Evolutionary conservation across 1,140 invertebrate species (phyloP).

Genomic region (Drosophila gunungcola): DNA sequence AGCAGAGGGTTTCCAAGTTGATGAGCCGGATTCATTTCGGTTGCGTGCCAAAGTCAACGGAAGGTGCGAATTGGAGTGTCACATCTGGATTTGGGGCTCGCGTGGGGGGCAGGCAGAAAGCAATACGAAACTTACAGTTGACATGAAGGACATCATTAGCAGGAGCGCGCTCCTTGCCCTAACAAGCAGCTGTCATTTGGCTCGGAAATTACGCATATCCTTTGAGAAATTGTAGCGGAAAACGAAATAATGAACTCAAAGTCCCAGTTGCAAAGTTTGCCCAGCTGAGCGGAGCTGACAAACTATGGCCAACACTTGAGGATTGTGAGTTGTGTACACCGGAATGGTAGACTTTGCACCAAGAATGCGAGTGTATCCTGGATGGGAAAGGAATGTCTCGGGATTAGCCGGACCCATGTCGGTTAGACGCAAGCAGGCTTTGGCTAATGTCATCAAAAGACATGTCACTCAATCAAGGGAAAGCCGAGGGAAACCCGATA

Average conservation of each 20-base stretch:
- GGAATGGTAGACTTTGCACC: conserved; percentile 24
- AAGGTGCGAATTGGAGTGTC: conserved; percentile 39
- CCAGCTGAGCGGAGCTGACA: conserved; percentile 38
- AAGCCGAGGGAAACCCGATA: conserved; percentile 25
- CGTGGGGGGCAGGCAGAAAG: conserved; percentile 25
- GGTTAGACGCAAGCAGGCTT: conserved; percentile 57
- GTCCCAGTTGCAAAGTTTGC: conserved; percentile 40
- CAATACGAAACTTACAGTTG: conserved; percentile 42
- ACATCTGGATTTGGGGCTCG: background rate
- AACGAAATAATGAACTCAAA: conserved; percentile 63
- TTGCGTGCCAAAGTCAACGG: conserved; percentile 49
- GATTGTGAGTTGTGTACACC: conserved; percentile 9
- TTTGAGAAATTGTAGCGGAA: conserved; percentile 67
- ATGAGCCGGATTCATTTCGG: conserved; percentile 66
- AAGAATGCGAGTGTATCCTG: conserved; percentile 4
- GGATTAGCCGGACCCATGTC: conserved; percentile 52
- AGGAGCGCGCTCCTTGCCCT: conserved; percentile 35
- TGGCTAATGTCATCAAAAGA: conserved; percentile 71
- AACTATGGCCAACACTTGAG: conserved; percentile 46
- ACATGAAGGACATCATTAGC: conserved; percentile 62
- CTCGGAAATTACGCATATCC: conserved; percentile 76
- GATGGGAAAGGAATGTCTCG: conserved; percentile 7
- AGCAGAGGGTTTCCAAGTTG: conserved; percentile 50
- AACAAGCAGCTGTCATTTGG: conserved; percentile 34
- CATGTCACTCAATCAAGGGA: conserved; percentile 57